Conservation (phyloP, 2,113 vertebrate genomes). For the Maccullochella peelii region DNA sequence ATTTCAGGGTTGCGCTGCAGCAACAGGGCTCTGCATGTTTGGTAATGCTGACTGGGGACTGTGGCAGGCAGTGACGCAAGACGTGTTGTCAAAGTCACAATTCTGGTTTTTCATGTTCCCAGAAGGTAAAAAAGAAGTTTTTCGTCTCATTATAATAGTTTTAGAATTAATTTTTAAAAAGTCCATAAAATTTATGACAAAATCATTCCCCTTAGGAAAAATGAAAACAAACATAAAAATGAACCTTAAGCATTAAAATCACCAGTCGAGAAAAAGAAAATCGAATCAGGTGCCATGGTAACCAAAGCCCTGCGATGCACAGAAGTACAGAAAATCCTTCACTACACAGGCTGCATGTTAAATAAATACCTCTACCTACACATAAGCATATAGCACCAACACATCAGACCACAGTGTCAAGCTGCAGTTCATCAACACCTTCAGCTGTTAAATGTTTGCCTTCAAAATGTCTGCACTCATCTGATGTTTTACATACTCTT, state of each 20-base stretch:
- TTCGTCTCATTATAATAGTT: not conserved
- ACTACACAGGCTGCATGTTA: slow-evolving; percentile 21
- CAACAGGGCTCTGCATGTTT: slow-evolving; percentile 10
- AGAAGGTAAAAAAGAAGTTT: not conserved
- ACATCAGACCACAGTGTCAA: not conserved
- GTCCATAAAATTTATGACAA: not conserved
- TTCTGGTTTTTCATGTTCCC: not conserved
- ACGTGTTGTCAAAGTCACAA: not conserved
- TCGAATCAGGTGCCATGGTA: slow-evolving; percentile 15
- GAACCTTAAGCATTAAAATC: not conserved
- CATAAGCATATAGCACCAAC: not conserved
- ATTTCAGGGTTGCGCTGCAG: slow-evolving; percentile 43
- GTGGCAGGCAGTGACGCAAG: not conserved
- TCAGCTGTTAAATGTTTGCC: not conserved
- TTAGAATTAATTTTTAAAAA: not conserved
- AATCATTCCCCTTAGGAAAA: too few relatives aligned
- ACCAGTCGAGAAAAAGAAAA: not conserved
- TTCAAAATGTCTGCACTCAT: not conserved
- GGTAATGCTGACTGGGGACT: not conserved
- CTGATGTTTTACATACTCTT: not conserved
- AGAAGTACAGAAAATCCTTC: slow-evolving; percentile 8
- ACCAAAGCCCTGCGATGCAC: not conserved
- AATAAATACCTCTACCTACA: not conserved
- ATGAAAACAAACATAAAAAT: not conserved
- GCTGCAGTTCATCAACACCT: not conserved